phyloP scores from a whole-genome alignment of 2,797 vertebrate genomes.

The Neopelma chrysocephalum region DNA sequence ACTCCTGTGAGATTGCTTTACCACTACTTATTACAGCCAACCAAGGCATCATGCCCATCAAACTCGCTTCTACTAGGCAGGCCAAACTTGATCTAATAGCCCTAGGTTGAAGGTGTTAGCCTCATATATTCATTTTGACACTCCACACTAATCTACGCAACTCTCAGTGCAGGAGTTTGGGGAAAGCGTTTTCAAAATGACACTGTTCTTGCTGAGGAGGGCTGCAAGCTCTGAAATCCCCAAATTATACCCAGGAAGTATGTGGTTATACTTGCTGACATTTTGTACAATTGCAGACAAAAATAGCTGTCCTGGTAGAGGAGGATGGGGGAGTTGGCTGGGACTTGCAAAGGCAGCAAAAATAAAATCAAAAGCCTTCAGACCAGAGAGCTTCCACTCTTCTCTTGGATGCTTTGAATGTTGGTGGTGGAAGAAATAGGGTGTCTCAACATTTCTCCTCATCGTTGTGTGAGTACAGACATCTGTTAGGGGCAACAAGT shows the following conservation, averaged over 20 bases:
- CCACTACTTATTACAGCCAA: background rate
- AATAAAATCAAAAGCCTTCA: background rate
- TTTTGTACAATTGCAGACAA: background rate
- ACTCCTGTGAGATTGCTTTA: background rate
- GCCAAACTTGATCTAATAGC: background rate
- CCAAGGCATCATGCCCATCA: background rate
- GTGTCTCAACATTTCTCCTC: background rate
- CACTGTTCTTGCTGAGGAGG: accelerated
- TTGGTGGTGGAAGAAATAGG: background rate
- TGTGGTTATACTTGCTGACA: background rate
- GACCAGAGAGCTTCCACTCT: background rate
- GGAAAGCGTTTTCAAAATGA: background rate
- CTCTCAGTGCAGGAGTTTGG: background rate
- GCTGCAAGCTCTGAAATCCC: background rate
- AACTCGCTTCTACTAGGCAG: background rate
- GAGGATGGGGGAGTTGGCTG: accelerated
- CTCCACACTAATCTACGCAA: background rate
- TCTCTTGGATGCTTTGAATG: background rate
- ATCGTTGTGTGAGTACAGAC: accelerated
- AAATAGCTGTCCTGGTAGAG: background rate
- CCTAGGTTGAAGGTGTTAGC: background rate
- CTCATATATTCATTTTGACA: background rate
- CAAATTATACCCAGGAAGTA: background rate
- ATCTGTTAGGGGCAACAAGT: background rate
- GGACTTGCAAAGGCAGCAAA: background rate